A percentile compares a stretch with the other conserved stretches of the same genome.
Conservation (phyloP, 1,140 invertebrate species). For the Scaptomyza hsui region DNA sequence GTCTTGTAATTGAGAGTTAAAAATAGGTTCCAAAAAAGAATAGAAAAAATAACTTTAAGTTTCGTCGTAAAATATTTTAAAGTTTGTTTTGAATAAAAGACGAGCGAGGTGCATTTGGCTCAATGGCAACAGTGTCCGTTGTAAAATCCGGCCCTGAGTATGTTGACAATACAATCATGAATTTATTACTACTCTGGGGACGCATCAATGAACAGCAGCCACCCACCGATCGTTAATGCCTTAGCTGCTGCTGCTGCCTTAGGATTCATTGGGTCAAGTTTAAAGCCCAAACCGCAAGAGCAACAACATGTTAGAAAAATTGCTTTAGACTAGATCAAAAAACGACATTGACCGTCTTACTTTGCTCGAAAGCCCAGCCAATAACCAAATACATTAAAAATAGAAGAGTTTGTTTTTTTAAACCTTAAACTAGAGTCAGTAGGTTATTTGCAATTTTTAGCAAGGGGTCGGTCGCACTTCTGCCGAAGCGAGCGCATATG, state of each 20-base stretch:
- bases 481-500: slow-evolving; percentile 37
- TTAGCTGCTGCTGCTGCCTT: slow-evolving; percentile 2
- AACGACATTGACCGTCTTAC: slow-evolving; percentile 80
- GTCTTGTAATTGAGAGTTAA: too few species aligned
- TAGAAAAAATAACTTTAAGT: too few species aligned
- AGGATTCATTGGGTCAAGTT: slow-evolving; percentile 73
- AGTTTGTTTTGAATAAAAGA: too few species aligned
- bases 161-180: slow-evolving; percentile 3
- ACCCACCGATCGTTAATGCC: slow-evolving; percentile 20
- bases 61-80: too few species aligned
- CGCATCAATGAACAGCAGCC: slow-evolving; percentile 16
- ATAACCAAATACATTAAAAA: slow-evolving; percentile 48
- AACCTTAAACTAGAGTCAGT: slow-evolving; percentile 53
- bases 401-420: slow-evolving; percentile 56
- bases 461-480: slow-evolving; percentile 57
- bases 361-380: slow-evolving; percentile 36
- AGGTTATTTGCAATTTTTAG: slow-evolving; percentile 72
- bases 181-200: slow-evolving; percentile 2
- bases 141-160: background rate
- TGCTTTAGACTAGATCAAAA: slow-evolving; percentile 77
- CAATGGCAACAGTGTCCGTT: background rate
- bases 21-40: too few species aligned
- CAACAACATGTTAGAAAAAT: slow-evolving; percentile 60
- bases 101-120: too few species aligned
- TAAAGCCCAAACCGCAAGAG: slow-evolving; percentile 37